phyloP scores from a whole-genome alignment of 2,888 invertebrate genomes.

The Eristalinus sepulchralis region DNA sequence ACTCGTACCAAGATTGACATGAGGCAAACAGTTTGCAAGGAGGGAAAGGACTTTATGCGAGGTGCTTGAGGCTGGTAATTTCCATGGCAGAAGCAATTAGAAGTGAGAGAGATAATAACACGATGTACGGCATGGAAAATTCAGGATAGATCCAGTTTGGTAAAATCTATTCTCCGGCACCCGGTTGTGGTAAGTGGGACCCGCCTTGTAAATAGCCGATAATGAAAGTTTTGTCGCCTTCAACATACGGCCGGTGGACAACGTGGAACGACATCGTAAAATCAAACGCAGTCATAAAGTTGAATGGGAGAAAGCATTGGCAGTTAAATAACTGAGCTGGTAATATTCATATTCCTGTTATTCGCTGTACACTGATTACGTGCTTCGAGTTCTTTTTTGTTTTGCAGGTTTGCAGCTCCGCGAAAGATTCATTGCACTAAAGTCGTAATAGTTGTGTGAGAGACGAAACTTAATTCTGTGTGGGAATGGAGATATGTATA shows the following conservation, averaged over 20 bases:
- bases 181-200: slow-evolving; percentile 4
- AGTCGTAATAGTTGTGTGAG: neutral
- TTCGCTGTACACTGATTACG: neutral
- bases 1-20: slow-evolving; percentile 8
- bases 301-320: neutral
- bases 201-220: neutral
- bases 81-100: slow-evolving; percentile 7
- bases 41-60: slow-evolving; percentile 26
- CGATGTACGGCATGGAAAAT: neutral
- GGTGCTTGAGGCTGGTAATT: neutral
- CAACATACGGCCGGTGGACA: neutral
- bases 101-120: slow-evolving; percentile 10
- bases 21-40: neutral
- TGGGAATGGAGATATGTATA: too few relatives aligned
- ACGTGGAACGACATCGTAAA: slow-evolving; percentile 16
- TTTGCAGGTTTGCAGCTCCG: neutral
- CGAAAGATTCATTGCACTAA: neutral
- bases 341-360: neutral
- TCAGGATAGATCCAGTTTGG: neutral
- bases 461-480: too few relatives aligned
- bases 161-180: slow-evolving; percentile 13
- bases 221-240: slow-evolving; percentile 33
- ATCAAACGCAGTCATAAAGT: neutral
- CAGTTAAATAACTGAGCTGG: neutral
- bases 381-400: neutral